Conservation (phyloP, 2,888 invertebrate species). For the Neoscelio sp. region DNA sequence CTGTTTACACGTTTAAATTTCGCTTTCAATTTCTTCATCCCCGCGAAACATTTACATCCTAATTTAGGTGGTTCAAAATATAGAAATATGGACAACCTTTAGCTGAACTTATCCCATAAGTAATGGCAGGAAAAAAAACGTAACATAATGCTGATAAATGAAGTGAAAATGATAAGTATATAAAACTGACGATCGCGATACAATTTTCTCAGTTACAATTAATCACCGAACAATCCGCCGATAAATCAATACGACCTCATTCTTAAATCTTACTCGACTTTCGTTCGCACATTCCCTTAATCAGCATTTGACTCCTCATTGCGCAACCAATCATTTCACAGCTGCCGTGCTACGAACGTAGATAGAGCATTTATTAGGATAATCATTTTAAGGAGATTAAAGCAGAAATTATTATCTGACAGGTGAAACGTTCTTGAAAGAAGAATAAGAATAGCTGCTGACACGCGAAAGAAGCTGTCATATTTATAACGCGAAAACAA, state of each 20-base stretch:
- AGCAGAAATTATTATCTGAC: slow-evolving; percentile 48
- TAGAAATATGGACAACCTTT: slow-evolving; percentile 7
- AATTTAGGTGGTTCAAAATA: not conserved
- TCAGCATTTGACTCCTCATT: slow-evolving; percentile 52
- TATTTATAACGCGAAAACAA: slow-evolving; percentile 37
- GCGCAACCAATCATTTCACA: slow-evolving; percentile 48
- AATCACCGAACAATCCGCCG: slow-evolving; percentile 41
- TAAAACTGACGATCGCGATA: slow-evolving; percentile 20
- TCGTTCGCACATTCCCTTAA: slow-evolving; percentile 50
- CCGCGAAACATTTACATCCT: not conserved
- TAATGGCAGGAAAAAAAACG: not conserved
- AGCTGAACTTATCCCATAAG: not conserved
- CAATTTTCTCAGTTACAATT: slow-evolving; percentile 22
- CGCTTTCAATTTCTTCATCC: slow-evolving; percentile 23
- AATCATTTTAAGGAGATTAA: slow-evolving; percentile 56
- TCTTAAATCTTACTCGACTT: slow-evolving; percentile 48
- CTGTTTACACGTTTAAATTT: slow-evolving; percentile 10
- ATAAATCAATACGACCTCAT: slow-evolving; percentile 57
- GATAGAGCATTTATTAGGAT: slow-evolving; percentile 59
- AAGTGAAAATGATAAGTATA: slow-evolving; percentile 26
- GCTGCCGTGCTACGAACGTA: slow-evolving; percentile 15
- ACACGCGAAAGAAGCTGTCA: slow-evolving; percentile 15
- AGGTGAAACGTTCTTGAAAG: slow-evolving; percentile 44
- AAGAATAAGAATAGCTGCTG: slow-evolving; percentile 31
- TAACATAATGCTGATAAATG: slow-evolving; percentile 8